Evolutionary conservation across 2,113 vertebrate genomes (phyloP), one percentile per base, ranked within the genome.

Genomic region (Poeciliopsis retropinna): DNA sequence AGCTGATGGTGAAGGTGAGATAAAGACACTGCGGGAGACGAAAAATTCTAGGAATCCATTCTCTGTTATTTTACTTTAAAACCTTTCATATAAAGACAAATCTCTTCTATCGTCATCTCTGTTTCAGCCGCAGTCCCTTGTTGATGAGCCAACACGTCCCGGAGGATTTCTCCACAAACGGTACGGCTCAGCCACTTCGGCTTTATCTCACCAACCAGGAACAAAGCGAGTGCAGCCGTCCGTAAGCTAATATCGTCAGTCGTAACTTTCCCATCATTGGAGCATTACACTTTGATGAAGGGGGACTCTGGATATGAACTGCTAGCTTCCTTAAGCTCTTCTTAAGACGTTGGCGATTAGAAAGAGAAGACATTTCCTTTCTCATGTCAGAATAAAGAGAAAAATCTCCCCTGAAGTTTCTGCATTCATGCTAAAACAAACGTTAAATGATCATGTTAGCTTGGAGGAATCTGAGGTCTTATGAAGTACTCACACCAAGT

Each of bases 211-310:
- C 64, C 85, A 67, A 68, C 79, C 76, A 62, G 82, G 87, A 92
- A 91, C 88, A 92, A 93, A 93, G 91, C 44, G 29, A 87, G 84
- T 74, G 84, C 92, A 87, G 34, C 34, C 17, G 83, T 31, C 83
- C 81, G 4, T 75, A 34, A 71, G 69, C 79, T 83, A 87, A 91
- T 82, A 83, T 64, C 69, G 85, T 88, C 79, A 84, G 81, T 90
- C 85, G 81, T 88, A 89, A 88, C 73, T 87, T 94, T 92, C 90
- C 85, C 81, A 89, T 89, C 89, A 79, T 84, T 83, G 78, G 65
- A 86, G 68, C 22, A 32, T 85, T 89, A 89, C 83, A 88, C 80
- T 77, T 64, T 84, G 70, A 85, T 87, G 80, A 87, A 11, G 63
- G 70, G 73, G 65, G 75, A 78, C 41, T 75, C 47, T 32, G 37